Evolutionary conservation across 2,888 invertebrate genomes (phyloP).

Genomic region (Apotomis betuletana): DNA sequence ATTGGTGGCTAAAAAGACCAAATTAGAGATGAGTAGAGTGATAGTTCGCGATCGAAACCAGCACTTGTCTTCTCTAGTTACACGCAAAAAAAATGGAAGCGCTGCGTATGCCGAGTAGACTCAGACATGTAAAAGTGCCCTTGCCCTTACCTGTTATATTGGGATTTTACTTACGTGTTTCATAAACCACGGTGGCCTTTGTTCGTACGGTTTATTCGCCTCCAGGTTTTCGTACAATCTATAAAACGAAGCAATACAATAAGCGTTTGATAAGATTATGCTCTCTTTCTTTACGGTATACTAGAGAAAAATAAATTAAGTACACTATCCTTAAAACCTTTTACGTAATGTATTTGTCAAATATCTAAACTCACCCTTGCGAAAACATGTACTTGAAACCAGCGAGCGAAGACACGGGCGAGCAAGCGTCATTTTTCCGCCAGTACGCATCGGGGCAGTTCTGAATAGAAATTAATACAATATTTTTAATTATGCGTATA

Average conservation of each 20-base stretch:
- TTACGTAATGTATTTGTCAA: background rate
- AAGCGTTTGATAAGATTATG: too few species aligned
- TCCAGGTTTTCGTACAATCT: slow-evolving; percentile 67
- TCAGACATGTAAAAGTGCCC: too few species aligned
- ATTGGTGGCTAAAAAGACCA: too few species aligned
- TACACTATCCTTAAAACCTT: background rate
- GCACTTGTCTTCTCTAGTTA: too few species aligned
- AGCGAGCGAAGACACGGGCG: slow-evolving; percentile 60
- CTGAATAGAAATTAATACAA: slow-evolving; percentile 50
- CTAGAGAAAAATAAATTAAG: too few species aligned
- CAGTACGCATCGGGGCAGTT: slow-evolving; percentile 62
- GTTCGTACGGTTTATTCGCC: slow-evolving; percentile 57
- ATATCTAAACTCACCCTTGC: slow-evolving; percentile 60
- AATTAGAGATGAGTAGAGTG: too few species aligned
- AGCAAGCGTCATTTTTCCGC: slow-evolving; percentile 62
- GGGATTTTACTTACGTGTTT: slow-evolving; percentile 62
- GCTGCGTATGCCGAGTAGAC: too few species aligned
- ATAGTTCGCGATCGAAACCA: too few species aligned
- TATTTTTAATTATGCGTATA: too few species aligned
- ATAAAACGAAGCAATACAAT: slow-evolving; percentile 46
- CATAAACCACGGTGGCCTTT: slow-evolving; percentile 67
- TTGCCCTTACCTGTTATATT: too few species aligned
- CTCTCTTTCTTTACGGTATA: too few species aligned
- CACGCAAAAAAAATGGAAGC: too few species aligned
- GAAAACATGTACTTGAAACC: slow-evolving; percentile 68